phyloP scores from a whole-genome alignment of 2,113 vertebrate species.

The Salminus brasiliensis region DNA sequence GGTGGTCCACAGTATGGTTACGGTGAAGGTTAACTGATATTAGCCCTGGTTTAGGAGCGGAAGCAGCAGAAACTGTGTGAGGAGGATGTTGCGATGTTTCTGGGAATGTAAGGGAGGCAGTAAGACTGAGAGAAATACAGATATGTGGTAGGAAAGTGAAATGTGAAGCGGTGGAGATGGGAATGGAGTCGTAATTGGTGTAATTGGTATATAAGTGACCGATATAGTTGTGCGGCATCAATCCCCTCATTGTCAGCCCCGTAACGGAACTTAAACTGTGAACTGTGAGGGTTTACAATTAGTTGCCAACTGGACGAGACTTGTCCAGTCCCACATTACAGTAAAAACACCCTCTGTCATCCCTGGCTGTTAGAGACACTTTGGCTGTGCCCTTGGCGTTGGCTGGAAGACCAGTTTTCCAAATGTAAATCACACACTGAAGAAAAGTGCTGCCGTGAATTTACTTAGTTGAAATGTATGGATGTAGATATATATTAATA shows the following conservation, averaged over 20 bases:
- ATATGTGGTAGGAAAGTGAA: not conserved
- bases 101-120: not conserved
- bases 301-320: not conserved
- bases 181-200: not conserved
- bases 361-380: not conserved
- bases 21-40: not conserved
- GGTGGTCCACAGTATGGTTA: not conserved
- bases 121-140: not conserved
- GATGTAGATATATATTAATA: too few relatives aligned
- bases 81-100: not conserved
- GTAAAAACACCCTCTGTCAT: not conserved
- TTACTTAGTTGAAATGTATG: not conserved
- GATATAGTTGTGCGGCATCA: not conserved
- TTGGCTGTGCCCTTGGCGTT: not conserved
- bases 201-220: too few relatives aligned
- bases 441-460: not conserved
- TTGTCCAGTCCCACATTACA: not conserved
- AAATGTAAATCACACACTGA: not conserved
- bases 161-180: not conserved
- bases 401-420: not conserved
- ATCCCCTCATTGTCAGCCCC: not conserved
- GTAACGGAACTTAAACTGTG: conserved; percentile 9
- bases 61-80: not conserved
- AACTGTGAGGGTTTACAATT: not conserved
- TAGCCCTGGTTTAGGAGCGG: not conserved